These are phyloP conservation scores for Nycticryphes semicollaris DNA, from an alignment of 2,113 vertebrate genomes.

Conservation along the genomic window DNA sequence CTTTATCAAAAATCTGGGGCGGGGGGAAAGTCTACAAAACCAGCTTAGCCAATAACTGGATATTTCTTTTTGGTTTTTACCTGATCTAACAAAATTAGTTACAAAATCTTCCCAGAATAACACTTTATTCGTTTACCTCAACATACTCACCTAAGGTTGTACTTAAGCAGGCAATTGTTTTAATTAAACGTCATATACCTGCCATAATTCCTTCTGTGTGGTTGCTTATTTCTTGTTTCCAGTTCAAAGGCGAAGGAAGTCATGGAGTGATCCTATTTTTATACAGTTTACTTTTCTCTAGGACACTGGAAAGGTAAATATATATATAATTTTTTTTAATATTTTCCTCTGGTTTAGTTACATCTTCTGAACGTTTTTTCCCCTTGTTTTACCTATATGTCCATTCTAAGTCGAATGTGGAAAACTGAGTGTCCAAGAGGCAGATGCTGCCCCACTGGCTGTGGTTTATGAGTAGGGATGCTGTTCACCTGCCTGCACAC, in stretches of 20 bases:
- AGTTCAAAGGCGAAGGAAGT: slow-evolving; percentile 83
- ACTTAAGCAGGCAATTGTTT: background rate
- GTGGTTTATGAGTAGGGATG: rapidly evolving
- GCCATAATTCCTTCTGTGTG: background rate
- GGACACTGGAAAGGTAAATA: slow-evolving; percentile 83
- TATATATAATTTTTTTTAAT: background rate
- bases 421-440: background rate
- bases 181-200: background rate
- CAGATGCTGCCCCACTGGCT: background rate
- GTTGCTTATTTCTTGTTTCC: background rate
- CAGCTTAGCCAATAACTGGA: background rate
- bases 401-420: rapidly evolving
- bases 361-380: background rate
- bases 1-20: background rate
- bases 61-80: background rate
- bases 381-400: background rate
- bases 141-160: background rate
- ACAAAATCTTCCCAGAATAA: background rate
- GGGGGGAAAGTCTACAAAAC: background rate
- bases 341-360: background rate
- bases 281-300: slow-evolving; percentile 87
- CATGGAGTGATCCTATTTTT: slow-evolving; percentile 88
- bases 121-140: background rate
- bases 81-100: background rate
- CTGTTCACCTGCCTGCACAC: background rate